Conservation (phyloP, 2,888 invertebrate genomes). For the Drosophila testacea region DNA sequence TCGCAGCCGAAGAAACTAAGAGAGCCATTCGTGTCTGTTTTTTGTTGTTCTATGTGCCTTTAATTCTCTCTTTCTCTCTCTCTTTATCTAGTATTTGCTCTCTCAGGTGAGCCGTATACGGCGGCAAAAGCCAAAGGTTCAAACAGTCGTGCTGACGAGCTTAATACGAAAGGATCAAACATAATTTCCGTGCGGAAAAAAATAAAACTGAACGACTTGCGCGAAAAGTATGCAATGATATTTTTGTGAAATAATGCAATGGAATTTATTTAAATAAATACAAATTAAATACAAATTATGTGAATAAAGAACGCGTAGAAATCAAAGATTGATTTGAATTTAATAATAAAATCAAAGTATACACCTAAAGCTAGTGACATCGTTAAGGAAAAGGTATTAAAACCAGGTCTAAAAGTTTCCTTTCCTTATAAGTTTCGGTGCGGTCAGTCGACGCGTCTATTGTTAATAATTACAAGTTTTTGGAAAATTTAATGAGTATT, state of each 20-base stretch:
- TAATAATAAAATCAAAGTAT: not conserved
- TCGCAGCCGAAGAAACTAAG: constrained; percentile 54
- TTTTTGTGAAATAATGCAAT: constrained; percentile 23
- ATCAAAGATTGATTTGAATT: not conserved
- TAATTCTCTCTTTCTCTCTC: constrained; percentile 1
- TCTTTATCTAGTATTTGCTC: constrained; percentile 8
- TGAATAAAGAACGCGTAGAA: not conserved
- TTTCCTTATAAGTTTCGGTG: constrained; percentile 18
- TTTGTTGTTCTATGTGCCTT: constrained; percentile 7
- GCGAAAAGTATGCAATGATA: constrained; percentile 60
- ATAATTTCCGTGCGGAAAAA: constrained; percentile 28
- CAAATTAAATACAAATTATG: too few relatives aligned
- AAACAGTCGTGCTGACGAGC: constrained; percentile 74
- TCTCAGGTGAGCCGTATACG: constrained; percentile 48
- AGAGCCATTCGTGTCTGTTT: constrained; percentile 35
- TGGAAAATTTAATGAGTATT: constrained; percentile 83
- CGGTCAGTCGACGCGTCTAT: constrained; percentile 32
- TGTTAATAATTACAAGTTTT: constrained; percentile 73
- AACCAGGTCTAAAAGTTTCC: not conserved
- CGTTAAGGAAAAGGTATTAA: not conserved
- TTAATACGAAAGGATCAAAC: constrained; percentile 75
- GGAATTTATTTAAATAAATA: not conserved
- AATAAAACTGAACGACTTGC: constrained; percentile 35
- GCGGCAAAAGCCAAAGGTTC: constrained; percentile 30
- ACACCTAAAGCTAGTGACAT: not conserved